Base-by-base conservation (phyloP, 1,140 invertebrate species). In the Platyura marginata region DNA sequence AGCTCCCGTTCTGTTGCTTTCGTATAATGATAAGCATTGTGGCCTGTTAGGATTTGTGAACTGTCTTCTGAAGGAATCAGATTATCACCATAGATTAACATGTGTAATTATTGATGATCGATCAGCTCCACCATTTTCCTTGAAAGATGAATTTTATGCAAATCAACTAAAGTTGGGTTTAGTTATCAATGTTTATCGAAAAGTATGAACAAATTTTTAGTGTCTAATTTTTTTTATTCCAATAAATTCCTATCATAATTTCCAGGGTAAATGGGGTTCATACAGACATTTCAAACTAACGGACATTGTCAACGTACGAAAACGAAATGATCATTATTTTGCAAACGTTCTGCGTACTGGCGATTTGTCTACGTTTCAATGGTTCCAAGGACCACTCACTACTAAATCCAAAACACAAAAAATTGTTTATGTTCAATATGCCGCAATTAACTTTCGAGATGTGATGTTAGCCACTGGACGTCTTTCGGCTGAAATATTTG, bases 1-100 rank as follows among this genome's bases (percentile, higher is more conserved):
- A 3, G 13, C 6, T 6, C 13, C 2, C 9, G 49, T 59, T 1
- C 42, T 81, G 8, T 49, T 80, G 0, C 71, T 74, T 34, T 62
- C 67, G 6, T 68, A 76, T 57, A 68, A 70, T 46, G 73, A 78
- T 44, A 57, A 58, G 16, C 56, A 71, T 1, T 83, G 71, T 62
- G 92, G 92, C 21, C 63, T 92, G 15, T 51, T 94, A 16, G 92
- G 92, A 11, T 60, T 96, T 13, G 68, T 78, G 0, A 84, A 83
- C 38, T 85, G 81, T 51, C 47, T 85, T 1, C 62, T 74, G 44
- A 74, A 67, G 51, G 82, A 87, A 51, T 72, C 74, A 8, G 71
- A 73, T 44, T 74, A 77, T 41, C n/a, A n/a, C n/a, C 68, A 76
- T 47, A 61, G 72, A 10, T 59, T 75, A 3, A 66, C 68, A 40